Percentiles rank a stretch among this genome's conserved stretches.
Conservation (phyloP, 2,888 invertebrate genomes). For the Synergus laeviventris region DNA sequence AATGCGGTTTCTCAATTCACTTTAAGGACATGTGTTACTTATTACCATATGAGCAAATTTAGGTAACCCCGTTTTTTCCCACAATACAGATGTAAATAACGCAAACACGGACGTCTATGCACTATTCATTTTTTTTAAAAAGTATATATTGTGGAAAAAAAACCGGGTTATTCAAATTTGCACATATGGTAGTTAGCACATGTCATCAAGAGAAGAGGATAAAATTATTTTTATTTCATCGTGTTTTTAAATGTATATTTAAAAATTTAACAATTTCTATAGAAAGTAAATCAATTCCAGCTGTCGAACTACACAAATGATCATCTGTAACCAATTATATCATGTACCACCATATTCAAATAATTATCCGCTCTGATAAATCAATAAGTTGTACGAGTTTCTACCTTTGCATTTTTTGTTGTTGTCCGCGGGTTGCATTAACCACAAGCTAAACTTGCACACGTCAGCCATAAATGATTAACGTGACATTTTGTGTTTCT, state of each 20-base stretch:
- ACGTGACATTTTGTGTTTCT: constrained; percentile 33
- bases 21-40: too few species aligned
- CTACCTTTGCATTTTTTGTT: constrained; percentile 9
- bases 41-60: too few species aligned
- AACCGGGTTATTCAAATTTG: too few species aligned
- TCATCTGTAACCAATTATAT: neutral
- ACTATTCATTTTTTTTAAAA: too few species aligned
- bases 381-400: neutral
- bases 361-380: neutral
- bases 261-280: neutral
- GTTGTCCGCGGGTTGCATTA: constrained; percentile 23
- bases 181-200: too few species aligned
- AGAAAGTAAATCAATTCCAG: neutral
- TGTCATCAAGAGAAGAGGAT: neutral
- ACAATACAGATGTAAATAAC: too few species aligned
- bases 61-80: too few species aligned
- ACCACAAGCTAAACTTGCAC: constrained; percentile 35
- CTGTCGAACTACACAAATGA: neutral
- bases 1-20: neutral
- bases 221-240: neutral
- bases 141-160: too few species aligned
- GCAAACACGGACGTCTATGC: too few species aligned
- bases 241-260: neutral
- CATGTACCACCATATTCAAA: neutral
- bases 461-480: constrained; percentile 28